Conservation (phyloP, 2,888 invertebrate species). For the Dysmachus trigonus region DNA sequence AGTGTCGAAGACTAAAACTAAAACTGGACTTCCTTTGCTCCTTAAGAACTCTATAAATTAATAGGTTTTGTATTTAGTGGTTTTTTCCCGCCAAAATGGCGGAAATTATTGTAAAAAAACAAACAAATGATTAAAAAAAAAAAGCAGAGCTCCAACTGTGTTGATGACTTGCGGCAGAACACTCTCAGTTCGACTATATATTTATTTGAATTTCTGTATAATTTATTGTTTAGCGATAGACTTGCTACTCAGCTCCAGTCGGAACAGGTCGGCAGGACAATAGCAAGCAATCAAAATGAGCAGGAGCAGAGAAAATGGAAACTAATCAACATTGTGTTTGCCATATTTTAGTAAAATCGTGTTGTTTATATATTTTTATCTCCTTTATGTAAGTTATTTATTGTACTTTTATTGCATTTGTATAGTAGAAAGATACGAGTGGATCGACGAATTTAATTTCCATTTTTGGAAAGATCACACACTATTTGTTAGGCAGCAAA, state of each 20-base stretch:
- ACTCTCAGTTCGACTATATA: not conserved
- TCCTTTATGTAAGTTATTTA: constrained; percentile 28
- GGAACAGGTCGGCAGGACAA: not conserved
- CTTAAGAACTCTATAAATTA: constrained; percentile 64
- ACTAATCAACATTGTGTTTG: constrained; percentile 23
- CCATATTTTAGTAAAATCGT: constrained; percentile 19
- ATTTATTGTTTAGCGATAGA: not conserved
- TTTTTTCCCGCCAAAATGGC: not conserved
- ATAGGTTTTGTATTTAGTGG: constrained; percentile 29
- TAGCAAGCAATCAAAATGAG: not conserved
- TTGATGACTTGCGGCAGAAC: not conserved
- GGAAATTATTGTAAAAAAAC: not conserved
- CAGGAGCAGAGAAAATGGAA: not conserved
- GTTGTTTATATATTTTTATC: constrained; percentile 20
- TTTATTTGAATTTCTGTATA: not conserved
- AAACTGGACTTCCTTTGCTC: constrained; percentile 64
- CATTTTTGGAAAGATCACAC: constrained; percentile 16
- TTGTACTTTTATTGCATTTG: constrained; percentile 36
- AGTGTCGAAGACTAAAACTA: constrained; percentile 65
- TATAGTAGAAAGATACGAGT: not conserved
- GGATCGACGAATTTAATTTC: constrained; percentile 18
- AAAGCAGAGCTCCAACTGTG: not conserved
- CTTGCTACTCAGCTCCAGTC: not conserved
- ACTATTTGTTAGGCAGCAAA: not conserved
- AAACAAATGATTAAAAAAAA: not conserved